Evolutionary conservation across 2,113 vertebrate genomes (phyloP), one percentile per base, ranked within the genome.

Genomic region (Chitala chitala): DNA sequence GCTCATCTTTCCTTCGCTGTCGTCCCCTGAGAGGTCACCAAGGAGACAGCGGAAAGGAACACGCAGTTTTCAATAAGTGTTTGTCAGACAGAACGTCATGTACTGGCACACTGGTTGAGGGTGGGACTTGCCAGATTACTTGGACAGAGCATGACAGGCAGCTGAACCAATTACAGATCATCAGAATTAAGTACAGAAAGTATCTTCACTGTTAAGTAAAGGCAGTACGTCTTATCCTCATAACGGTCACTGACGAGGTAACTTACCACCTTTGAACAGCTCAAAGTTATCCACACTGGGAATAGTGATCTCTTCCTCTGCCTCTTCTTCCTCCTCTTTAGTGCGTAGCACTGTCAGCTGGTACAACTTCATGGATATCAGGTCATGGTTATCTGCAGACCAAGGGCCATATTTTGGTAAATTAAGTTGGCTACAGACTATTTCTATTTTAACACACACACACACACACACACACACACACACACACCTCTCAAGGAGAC

Each of bases 361-460:
- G 88, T 95, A 99, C 72, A 98, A 83, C 84, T 98, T 99, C 85
- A 99, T 80, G 0, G 96, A 98, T 63, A 98, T 91, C 7, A 99
- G 85, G 29, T 99, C 96, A 0, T 99, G 97, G 79, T 98, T 98
- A 82, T 99, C 97, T 98, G 80, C 2, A 76, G 61, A 36, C 17
- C 53, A 72, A 69, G 0, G 26, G 1, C 20, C 31, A 59, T 40
- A 44, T 69, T 6, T n/a, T 38, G 29, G 31, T 6, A 7, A 61
- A 33, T 38, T 20, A n/a, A n/a, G n/a, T n/a, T n/a, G n/a, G n/a
- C n/a, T n/a, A n/a, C n/a, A n/a, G n/a, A n/a, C n/a, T n/a, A n/a
- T n/a, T n/a, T n/a, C n/a, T n/a, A n/a, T n/a, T n/a, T n/a, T n/a
- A n/a, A n/a, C n/a, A n/a, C n/a, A n/a, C 55, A 26, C 6, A 29